These are phyloP conservation scores for Ceratosolen solmsi DNA, from an alignment of 1,140 invertebrate species.

Conservation along the genomic window DNA sequence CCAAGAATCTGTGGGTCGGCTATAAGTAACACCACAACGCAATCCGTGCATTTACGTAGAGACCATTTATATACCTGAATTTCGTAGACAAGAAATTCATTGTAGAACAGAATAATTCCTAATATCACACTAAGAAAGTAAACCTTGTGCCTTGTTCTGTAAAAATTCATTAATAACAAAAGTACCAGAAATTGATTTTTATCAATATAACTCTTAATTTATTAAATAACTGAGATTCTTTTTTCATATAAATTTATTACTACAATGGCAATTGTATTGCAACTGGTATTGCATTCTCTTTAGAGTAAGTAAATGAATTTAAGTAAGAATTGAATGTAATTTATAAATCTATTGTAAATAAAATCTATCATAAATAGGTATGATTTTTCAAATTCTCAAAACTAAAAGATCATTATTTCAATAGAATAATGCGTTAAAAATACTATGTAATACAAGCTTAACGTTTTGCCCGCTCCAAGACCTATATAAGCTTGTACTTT, in stretches of 20 bases:
- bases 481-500: neutral
- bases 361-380: neutral
- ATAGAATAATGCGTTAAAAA: neutral
- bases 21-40: slow-evolving; percentile 84
- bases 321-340: neutral
- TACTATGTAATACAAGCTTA: too few species aligned
- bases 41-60: slow-evolving; percentile 74
- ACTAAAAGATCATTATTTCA: neutral
- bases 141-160: slow-evolving; percentile 65
- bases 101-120: slow-evolving; percentile 70
- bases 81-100: slow-evolving; percentile 76
- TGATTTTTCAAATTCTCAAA: neutral
- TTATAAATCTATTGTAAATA: neutral
- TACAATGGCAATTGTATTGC: neutral
- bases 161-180: neutral
- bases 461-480: too few species aligned
- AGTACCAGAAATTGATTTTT: neutral
- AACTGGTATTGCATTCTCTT: neutral
- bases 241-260: too few species aligned
- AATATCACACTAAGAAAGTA: slow-evolving; percentile 60
- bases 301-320: neutral
- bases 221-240: neutral
- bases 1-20: slow-evolving; percentile 95
- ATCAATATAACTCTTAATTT: too few species aligned
- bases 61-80: slow-evolving; percentile 76